Evolutionary conservation across 92 coral and sea anemone species (phyloP).

Genomic region (Palythoa grandis): DNA sequence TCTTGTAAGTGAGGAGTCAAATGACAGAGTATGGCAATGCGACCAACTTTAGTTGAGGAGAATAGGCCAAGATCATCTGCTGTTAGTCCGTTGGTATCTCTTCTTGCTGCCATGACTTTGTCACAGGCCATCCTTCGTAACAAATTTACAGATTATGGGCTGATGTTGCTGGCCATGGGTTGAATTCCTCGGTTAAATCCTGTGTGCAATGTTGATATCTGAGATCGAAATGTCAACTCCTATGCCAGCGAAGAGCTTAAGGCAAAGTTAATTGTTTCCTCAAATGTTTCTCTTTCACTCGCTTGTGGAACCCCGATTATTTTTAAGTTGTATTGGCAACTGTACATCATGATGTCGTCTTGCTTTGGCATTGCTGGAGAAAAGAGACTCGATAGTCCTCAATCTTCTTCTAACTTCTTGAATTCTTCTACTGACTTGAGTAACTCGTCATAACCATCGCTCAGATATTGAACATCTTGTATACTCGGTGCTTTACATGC

Average conservation of each 20-base stretch:
- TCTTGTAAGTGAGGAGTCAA: slow-evolving; percentile 23
- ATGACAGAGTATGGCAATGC: slow-evolving; percentile 24
- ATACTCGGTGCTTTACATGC: neutral
- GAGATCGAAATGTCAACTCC: slow-evolving; percentile 29
- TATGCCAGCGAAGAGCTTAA: neutral
- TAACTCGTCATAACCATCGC: neutral
- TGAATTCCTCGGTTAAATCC: slow-evolving; percentile 22
- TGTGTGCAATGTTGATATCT: slow-evolving; percentile 38
- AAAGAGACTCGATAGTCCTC: neutral
- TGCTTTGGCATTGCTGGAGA: neutral
- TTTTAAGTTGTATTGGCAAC: slow-evolving; percentile 49
- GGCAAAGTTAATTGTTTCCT: slow-evolving; percentile 25
- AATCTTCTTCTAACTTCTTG: neutral
- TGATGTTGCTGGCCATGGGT: neutral
- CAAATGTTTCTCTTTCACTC: slow-evolving; percentile 31
- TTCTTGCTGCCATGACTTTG: neutral
- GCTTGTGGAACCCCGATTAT: slow-evolving; percentile 45
- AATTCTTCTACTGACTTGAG: neutral
- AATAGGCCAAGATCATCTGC: slow-evolving; percentile 23
- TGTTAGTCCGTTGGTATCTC: neutral
- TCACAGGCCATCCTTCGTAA: slow-evolving; percentile 38
- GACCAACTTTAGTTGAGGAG: neutral
- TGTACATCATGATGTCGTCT: slow-evolving; percentile 32
- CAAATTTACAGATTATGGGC: slow-evolving; percentile 49
- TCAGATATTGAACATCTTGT: neutral